These are phyloP conservation scores for Felis catus DNA, from an alignment of 2,113 vertebrate species.

Conservation along the genomic window F.catus_Fca126_mat1.0 CM031419.1:216459501-216460000, in stretches of 20 bases:
- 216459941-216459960: background rate
- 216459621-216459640: background rate
- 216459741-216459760: background rate
- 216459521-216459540: too few species aligned
- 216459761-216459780: background rate
- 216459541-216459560: too few species aligned
- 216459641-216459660: background rate
- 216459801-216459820: background rate
- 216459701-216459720: background rate
- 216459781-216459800: fast-evolving
- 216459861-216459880: too few species aligned
- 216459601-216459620: too few species aligned
- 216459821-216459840: background rate
- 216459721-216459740: background rate
- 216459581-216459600: background rate
- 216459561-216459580: background rate
- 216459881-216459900: fast-evolving
- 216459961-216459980: background rate
- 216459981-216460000: background rate
- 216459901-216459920: too few species aligned
- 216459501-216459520: too few species aligned
- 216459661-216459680: background rate
- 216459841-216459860: background rate
- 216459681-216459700: background rate
- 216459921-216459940: fast-evolving